These are phyloP conservation scores for Calephelis perditalis DNA, from an alignment of 2,888 invertebrate genomes.

Conservation along the genomic window DNA sequence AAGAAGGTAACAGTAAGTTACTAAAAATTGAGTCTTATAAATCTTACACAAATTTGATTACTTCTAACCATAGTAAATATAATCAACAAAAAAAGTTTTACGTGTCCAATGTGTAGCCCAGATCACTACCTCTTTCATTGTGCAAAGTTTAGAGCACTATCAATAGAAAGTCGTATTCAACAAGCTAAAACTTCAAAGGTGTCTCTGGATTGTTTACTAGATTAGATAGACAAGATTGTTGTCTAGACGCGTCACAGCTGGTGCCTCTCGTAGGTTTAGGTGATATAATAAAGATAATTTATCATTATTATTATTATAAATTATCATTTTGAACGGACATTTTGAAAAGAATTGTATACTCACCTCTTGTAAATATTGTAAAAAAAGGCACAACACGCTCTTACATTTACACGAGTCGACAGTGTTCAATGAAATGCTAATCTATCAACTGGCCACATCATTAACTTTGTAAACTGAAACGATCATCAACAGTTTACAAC, in stretches of 20 bases:
- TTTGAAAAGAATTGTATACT: slow-evolving; percentile 3
- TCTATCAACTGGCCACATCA: neutral
- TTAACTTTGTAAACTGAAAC: neutral
- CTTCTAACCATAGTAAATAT: neutral
- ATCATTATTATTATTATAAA: no score
- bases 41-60: neutral
- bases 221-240: no score
- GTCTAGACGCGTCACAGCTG: no score
- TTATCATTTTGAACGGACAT: slow-evolving; percentile 11
- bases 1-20: slow-evolving; percentile 15
- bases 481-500: neutral
- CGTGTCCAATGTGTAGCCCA: slow-evolving; percentile 1
- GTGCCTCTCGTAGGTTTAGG: no score
- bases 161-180: neutral
- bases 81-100: no score
- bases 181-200: neutral
- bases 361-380: slow-evolving; percentile 3
- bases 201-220: slow-evolving; percentile 9
- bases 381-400: slow-evolving; percentile 8
- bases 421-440: neutral
- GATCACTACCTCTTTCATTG: slow-evolving; percentile 6
- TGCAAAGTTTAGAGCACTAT: neutral
- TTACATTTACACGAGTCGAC: neutral
- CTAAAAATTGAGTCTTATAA: slow-evolving; percentile 1
- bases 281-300: no score